These are phyloP conservation scores for Natrix natrix DNA, from an alignment of 2,797 vertebrate genomes.

Conservation along the genomic window DNA sequence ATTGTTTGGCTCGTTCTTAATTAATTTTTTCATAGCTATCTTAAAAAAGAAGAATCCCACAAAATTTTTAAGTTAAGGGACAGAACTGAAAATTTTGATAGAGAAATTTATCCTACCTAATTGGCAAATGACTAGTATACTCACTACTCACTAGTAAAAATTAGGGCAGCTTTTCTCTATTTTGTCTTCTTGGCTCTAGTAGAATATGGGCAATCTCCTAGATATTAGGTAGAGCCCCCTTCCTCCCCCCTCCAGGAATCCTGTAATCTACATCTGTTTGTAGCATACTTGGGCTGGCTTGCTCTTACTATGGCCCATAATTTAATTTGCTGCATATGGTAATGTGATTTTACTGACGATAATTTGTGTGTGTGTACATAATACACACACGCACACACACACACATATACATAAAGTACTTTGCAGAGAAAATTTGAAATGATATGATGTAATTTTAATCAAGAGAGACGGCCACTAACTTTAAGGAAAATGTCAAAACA, in stretches of 20 bases:
- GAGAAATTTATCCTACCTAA: constrained; percentile 25
- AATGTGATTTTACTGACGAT: neutral
- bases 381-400: neutral
- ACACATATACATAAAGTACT: neutral
- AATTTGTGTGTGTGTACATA: neutral
- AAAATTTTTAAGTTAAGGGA: neutral
- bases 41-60: neutral
- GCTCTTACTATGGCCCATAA: neutral
- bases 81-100: fast-evolving
- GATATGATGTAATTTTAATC: neutral
- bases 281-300: neutral
- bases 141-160: neutral
- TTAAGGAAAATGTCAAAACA: neutral
- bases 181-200: neutral
- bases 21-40: neutral
- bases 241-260: neutral
- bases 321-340: constrained; percentile 1
- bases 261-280: constrained; percentile 6
- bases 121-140: neutral
- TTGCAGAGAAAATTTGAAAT: neutral
- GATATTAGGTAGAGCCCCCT: neutral
- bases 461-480: neutral
- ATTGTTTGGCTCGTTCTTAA: neutral
- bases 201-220: constrained; percentile 10
- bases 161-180: neutral